Evolutionary conservation across 2,888 invertebrate genomes (phyloP), one percentile per base, ranked within the genome.

Genomic region (Ochropleura leucogaster): DNA sequence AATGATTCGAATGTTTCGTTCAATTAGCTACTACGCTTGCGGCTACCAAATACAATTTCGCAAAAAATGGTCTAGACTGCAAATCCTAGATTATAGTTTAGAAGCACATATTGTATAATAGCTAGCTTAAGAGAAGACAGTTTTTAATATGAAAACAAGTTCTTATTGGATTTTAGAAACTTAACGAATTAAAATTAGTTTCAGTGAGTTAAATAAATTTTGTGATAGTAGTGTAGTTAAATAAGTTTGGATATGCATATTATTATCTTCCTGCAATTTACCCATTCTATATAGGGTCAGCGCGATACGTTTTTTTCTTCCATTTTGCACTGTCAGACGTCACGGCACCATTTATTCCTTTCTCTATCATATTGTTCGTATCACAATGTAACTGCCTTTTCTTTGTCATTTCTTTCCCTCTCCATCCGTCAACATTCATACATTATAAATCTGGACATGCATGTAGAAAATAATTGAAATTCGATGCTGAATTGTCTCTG

Each of bases 21-120:
- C 74, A 83, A 80, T 79, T 76, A 80, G 76, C 66, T 70, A 49
- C 70, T 79, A 74, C 64, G 68, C 80, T 76, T 79, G 83, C 74
- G 80, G 78, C 69, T 71, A 66, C 73, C 63, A 71, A 74, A 60
- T 62, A 60, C 12, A 47, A 70, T 86, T 87, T 86, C 83, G 83
- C 74, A 86, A 88, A 80, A 68, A 78, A 63, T 74, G 51, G 79
- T 84, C 87, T 89, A 87, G 88, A 84, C 83, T 83, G 82, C 74
- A 82, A 81, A 84, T 79, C 74, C 74, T 68, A 87, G 76, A 86
- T 82, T 75, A 65, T 68, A 67, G 65, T 77, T 79, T 69, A 60
- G 77, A 75, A 73, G 47, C 68, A 76, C 70, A 53, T 82, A 73
- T 83, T 81, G 72, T 77, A 79, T 85, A 85, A 80, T 42, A 65